Evolutionary conservation across 2,888 invertebrate species (phyloP).

Genomic region (Deilephila porcellus): DNA sequence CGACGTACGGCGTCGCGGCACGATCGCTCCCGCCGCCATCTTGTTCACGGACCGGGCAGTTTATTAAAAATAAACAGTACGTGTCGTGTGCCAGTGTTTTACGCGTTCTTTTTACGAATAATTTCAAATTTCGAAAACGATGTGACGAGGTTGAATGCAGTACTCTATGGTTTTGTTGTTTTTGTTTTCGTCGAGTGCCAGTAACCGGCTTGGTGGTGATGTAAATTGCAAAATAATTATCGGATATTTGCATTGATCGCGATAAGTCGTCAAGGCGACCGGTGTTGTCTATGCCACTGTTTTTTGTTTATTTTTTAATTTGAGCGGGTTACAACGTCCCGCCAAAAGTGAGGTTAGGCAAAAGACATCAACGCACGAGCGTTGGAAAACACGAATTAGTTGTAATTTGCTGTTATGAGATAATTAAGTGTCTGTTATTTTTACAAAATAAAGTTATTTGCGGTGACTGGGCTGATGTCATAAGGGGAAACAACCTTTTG

Average conservation of each 20-base stretch:
- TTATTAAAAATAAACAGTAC: slow-evolving; percentile 74
- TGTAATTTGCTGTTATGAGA: background rate
- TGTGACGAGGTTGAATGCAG: slow-evolving; percentile 36
- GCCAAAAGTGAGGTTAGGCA: slow-evolving; percentile 48
- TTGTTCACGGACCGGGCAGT: slow-evolving; percentile 69
- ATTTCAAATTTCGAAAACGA: slow-evolving; percentile 5
- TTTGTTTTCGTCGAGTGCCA: slow-evolving; percentile 56
- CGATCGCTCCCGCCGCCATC: slow-evolving; percentile 68
- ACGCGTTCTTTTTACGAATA: slow-evolving; percentile 41
- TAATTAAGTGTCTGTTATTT: background rate
- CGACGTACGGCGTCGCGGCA: slow-evolving; percentile 80
- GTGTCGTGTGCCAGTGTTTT: slow-evolving; percentile 60
- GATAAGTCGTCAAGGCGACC: slow-evolving; percentile 51
- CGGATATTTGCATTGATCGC: slow-evolving; percentile 57
- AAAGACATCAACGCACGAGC: slow-evolving; percentile 23
- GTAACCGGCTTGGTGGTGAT: slow-evolving; percentile 58
- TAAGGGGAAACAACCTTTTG: slow-evolving; percentile 14
- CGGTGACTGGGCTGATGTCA: slow-evolving; percentile 17
- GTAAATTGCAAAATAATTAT: slow-evolving; percentile 78
- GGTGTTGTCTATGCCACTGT: slow-evolving; percentile 52
- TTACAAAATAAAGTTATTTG: slow-evolving; percentile 8
- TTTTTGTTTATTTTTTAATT: slow-evolving; percentile 48
- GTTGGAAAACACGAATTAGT: slow-evolving; percentile 16
- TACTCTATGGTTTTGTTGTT: slow-evolving; percentile 47
- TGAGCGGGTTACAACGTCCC: slow-evolving; percentile 46